A percentile compares a stretch with the other conserved stretches of the same genome.
These are phyloP conservation scores for Physocephala rufipes DNA, from an alignment of 2,888 invertebrate genomes.

Conservation along the genomic window DNA sequence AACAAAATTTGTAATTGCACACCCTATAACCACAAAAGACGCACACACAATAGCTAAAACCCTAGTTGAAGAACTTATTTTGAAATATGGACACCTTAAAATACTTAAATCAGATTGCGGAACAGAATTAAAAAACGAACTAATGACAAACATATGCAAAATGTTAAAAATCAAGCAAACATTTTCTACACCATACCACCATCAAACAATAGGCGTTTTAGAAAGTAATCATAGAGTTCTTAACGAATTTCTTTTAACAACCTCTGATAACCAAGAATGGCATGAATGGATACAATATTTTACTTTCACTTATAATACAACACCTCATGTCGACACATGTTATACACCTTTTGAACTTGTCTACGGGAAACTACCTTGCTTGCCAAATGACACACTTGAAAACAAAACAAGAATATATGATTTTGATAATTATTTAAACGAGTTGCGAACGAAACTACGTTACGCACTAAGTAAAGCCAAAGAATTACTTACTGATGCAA, in stretches of 20 bases:
- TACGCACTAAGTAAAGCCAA: slow-evolving; percentile 14
- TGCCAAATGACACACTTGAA: background rate
- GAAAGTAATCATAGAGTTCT: slow-evolving; percentile 33
- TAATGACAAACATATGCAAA: slow-evolving; percentile 22
- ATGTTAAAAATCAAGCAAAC: slow-evolving; percentile 35
- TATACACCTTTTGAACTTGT: slow-evolving; percentile 23
- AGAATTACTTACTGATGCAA: background rate
- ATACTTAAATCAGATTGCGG: slow-evolving; percentile 29
- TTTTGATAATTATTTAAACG: slow-evolving; percentile 15
- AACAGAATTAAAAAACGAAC: no score
- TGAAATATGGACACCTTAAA: slow-evolving; percentile 31
- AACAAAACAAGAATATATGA: slow-evolving; percentile 9
- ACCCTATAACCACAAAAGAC: slow-evolving; percentile 26
- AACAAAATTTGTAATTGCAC: no score
- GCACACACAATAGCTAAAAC: slow-evolving; percentile 33
- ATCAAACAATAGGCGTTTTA: slow-evolving; percentile 31
- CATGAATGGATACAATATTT: slow-evolving; percentile 16
- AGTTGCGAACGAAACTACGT: slow-evolving; percentile 23
- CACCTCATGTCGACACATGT: slow-evolving; percentile 32
- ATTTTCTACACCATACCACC: slow-evolving; percentile 29
- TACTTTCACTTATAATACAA: slow-evolving; percentile 34
- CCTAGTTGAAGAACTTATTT: slow-evolving; percentile 28
- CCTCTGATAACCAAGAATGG: slow-evolving; percentile 1
- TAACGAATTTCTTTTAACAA: slow-evolving; percentile 27
- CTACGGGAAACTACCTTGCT: slow-evolving; percentile 18